These are phyloP conservation scores for Dicerorhinus sumatrensis DNA, from an alignment of 2,113 vertebrate genomes.

Conservation along the genomic window DNA sequence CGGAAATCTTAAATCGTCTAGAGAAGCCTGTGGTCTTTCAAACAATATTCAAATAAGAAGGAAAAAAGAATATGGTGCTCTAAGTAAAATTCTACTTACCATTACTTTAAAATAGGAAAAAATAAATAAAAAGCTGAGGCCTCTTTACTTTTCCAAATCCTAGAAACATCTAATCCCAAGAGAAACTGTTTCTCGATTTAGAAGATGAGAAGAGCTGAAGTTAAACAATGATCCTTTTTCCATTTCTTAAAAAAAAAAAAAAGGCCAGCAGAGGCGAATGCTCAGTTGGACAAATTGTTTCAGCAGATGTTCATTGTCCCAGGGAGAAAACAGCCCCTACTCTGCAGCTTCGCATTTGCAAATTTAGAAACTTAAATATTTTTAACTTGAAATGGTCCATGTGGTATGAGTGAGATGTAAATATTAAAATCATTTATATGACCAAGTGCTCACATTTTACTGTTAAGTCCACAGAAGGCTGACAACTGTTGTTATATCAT, in stretches of 20 bases:
- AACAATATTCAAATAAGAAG: slow-evolving; percentile 43
- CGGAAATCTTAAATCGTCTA: background rate
- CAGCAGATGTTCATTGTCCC: slow-evolving; percentile 78
- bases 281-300: slow-evolving; percentile 62
- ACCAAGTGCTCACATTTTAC: background rate
- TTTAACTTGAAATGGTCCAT: slow-evolving; percentile 71
- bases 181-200: slow-evolving; percentile 66
- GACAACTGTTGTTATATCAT: background rate
- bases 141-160: slow-evolving; percentile 30
- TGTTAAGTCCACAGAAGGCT: background rate
- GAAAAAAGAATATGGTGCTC: background rate
- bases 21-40: slow-evolving; percentile 48
- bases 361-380: slow-evolving; percentile 69
- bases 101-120: background rate
- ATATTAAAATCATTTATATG: slow-evolving; percentile 54
- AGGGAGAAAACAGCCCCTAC: slow-evolving; percentile 58
- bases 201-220: slow-evolving; percentile 52
- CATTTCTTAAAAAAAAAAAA: slow-evolving; percentile 11
- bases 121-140: slow-evolving; percentile 15
- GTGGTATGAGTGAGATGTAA: slow-evolving; percentile 59
- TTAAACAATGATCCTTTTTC: slow-evolving; percentile 72
- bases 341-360: slow-evolving; percentile 63
- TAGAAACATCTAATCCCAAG: slow-evolving; percentile 54
- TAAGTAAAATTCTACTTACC: slow-evolving; percentile 38
- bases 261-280: background rate